Percentiles rank a stretch among this genome's conserved stretches.
Conservation (phyloP, 2,113 vertebrate genomes). For the Sprattus sprattus region DNA sequence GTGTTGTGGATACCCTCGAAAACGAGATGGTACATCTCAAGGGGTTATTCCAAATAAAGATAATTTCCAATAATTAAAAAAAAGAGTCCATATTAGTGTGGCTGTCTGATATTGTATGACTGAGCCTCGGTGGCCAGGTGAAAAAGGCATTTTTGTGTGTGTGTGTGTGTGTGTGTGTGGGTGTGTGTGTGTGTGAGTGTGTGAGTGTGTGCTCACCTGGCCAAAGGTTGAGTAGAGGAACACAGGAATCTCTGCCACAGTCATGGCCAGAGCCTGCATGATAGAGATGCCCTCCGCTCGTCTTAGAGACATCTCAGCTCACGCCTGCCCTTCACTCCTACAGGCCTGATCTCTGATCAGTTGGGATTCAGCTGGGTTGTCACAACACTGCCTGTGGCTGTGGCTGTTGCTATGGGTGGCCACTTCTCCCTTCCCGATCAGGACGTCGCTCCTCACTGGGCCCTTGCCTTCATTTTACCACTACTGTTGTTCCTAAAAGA, state of each 20-base stretch:
- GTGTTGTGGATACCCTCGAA: no score
- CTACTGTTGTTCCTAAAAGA: neutral
- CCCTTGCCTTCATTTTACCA: neutral
- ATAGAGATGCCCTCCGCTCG: conserved; percentile 86
- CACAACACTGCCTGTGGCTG: neutral
- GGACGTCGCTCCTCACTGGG: neutral
- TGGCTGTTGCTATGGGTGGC: no score
- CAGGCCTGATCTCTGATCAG: neutral
- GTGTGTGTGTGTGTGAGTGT: neutral
- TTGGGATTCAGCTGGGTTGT: neutral
- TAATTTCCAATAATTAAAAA: no score
- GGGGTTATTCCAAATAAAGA: no score
- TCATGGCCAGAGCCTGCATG: conserved; percentile 96
- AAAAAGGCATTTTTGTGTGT: neutral
- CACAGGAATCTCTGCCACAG: conserved; percentile 94
- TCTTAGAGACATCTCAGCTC: conserved; percentile 81
- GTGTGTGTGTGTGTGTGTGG: neutral
- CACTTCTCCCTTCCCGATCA: no score
- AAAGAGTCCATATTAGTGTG: neutral
- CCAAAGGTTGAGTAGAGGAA: conserved; percentile 96
- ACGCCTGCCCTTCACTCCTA: conserved; percentile 29
- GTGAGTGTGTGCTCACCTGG: conserved; percentile 76
- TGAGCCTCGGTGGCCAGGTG: neutral
- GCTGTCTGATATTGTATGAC: neutral
- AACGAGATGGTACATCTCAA: no score